phyloP scores from a whole-genome alignment of 2,888 invertebrate species.

The Ariolimax columbianus region DNA sequence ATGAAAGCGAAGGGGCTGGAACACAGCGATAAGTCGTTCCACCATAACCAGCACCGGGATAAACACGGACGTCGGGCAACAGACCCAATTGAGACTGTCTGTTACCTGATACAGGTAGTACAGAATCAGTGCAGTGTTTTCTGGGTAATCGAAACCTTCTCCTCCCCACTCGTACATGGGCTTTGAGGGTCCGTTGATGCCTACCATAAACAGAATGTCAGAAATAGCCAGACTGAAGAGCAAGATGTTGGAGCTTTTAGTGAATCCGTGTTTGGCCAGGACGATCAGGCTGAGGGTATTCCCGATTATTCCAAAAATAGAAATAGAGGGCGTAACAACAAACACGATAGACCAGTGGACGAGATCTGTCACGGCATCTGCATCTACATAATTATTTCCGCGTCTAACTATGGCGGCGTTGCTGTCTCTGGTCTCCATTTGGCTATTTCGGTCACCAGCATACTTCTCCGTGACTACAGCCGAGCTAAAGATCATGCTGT shows the following conservation, averaged over 20 bases:
- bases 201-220: conserved; percentile 40
- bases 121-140: conserved; percentile 10
- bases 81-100: conserved; percentile 21
- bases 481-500: not conserved
- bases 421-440: not conserved
- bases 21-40: conserved; percentile 37
- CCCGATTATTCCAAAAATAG: conserved; percentile 30
- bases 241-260: conserved; percentile 37
- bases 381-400: conserved; percentile 9
- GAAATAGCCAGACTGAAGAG: conserved; percentile 34
- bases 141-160: conserved; percentile 22
- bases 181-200: conserved; percentile 23
- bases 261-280: conserved; percentile 29
- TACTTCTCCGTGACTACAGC: not conserved
- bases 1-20: conserved; percentile 25
- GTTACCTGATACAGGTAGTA: conserved; percentile 32
- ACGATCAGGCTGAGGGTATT: conserved; percentile 28
- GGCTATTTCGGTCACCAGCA: not conserved
- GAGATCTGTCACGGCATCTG: not conserved
- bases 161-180: conserved; percentile 30
- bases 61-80: conserved; percentile 2
- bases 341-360: conserved; percentile 34
- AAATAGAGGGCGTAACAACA: conserved; percentile 19
- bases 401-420: not conserved
- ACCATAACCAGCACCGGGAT: conserved; percentile 27